Evolutionary conservation across 2,797 vertebrate species (phyloP).

Genomic region (Pteronotus mesoamericanus): DNA sequence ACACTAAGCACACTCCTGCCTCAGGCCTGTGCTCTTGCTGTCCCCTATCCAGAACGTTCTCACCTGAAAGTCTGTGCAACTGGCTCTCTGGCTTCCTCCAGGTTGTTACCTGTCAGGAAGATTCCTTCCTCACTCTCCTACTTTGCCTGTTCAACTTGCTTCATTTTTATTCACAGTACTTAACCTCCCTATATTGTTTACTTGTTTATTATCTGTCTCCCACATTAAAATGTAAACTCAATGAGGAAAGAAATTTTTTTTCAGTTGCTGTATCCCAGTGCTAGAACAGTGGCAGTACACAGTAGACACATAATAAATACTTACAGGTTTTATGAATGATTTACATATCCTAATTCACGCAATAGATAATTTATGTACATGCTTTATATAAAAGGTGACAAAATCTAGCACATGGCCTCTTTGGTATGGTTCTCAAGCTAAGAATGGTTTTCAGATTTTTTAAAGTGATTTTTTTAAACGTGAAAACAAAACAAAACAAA

Average conservation of each 20-base stretch:
- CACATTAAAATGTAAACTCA: background rate
- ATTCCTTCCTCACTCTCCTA: background rate
- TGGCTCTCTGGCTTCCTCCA: background rate
- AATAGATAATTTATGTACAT: background rate
- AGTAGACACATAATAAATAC: background rate
- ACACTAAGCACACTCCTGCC: background rate
- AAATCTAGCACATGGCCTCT: background rate
- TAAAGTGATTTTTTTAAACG: conserved; percentile 18
- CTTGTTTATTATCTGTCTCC: background rate
- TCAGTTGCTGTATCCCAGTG: background rate
- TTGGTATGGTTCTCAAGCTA: background rate
- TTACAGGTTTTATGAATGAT: background rate
- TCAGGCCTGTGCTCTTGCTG: background rate
- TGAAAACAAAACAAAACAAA: conserved; percentile 33
- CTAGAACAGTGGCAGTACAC: background rate
- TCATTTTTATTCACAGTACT: background rate
- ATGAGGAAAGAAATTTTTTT: background rate
- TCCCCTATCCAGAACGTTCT: background rate
- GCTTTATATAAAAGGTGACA: background rate
- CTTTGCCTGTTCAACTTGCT: background rate
- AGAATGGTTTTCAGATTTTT: conserved; percentile 16
- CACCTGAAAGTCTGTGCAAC: background rate
- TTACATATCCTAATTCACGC: background rate
- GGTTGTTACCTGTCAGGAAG: background rate
- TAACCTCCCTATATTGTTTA: background rate